phyloP scores from a whole-genome alignment of 2,888 invertebrate genomes.

The Fragum whitleyi region DNA sequence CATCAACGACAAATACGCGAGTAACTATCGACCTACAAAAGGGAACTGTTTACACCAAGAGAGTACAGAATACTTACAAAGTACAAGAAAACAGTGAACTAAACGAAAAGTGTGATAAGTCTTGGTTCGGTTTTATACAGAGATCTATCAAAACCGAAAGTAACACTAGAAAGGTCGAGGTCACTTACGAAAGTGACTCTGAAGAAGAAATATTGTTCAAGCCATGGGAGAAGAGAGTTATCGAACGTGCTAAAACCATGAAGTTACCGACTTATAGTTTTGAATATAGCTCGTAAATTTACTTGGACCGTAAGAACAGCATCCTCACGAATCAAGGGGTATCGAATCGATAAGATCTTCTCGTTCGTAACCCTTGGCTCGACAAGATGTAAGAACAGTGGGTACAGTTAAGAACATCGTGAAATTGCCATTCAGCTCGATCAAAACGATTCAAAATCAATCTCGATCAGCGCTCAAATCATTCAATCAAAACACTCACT shows the following conservation, averaged over 20 bases:
- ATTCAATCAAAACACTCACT: too few relatives aligned
- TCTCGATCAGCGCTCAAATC: too few relatives aligned
- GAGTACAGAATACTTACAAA: neutral
- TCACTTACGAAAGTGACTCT: neutral
- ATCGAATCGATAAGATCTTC: too few relatives aligned
- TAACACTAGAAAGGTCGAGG: neutral
- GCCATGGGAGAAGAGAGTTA: neutral
- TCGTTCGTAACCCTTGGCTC: too few relatives aligned
- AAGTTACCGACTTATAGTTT: neutral
- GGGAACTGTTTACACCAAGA: neutral
- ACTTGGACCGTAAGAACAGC: too few relatives aligned
- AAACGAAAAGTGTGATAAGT: neutral
- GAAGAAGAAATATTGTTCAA: neutral
- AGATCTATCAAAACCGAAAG: neutral
- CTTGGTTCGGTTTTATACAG: neutral
- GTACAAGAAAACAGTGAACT: neutral
- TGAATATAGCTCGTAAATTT: too few relatives aligned
- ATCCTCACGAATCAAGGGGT: too few relatives aligned
- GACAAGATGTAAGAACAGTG: too few relatives aligned
- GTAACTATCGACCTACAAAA: neutral
- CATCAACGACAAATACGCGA: neutral
- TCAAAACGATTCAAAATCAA: too few relatives aligned
- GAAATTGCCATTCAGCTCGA: too few relatives aligned
- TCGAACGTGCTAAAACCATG: neutral
- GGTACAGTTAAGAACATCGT: too few relatives aligned